Percentiles rank a stretch among this genome's conserved stretches.
Conservation (phyloP, 2,888 invertebrate genomes). For the Hesperia comma region DNA sequence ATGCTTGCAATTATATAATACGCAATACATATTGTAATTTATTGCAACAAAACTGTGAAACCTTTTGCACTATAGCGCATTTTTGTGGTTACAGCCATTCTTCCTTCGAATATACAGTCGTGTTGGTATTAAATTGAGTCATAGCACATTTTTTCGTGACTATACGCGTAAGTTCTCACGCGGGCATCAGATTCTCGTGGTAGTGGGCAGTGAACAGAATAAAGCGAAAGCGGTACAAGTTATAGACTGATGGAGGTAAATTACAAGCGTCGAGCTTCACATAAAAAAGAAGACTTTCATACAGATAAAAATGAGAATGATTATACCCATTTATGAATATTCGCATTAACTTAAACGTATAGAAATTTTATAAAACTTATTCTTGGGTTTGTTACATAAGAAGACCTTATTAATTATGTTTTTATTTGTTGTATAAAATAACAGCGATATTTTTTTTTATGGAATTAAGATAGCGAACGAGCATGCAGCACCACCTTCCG, state of each 20-base stretch:
- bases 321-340: no score
- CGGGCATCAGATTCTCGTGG: constrained; percentile 64
- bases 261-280: neutral
- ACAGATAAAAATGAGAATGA: no score
- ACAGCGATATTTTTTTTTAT: neutral
- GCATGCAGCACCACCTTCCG: no score
- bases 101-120: constrained; percentile 30
- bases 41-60: constrained; percentile 3
- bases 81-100: constrained; percentile 23
- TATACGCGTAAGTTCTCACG: constrained; percentile 71
- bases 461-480: no score
- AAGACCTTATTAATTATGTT: no score
- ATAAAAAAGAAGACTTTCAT: neutral
- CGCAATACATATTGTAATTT: neutral
- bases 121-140: constrained; percentile 54
- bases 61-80: constrained; percentile 11
- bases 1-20: neutral
- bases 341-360: no score
- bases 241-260: constrained; percentile 41
- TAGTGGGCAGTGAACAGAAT: constrained; percentile 59
- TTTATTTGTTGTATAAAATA: no score
- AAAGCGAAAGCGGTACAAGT: constrained; percentile 42
- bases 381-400: no score
- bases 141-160: constrained; percentile 60
- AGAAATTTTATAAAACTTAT: no score